Percentiles rank a stretch among this genome's conserved stretches.
Evolutionary conservation across 2,888 invertebrate species (phyloP).

Genomic region (Chironomus tentans): DNA sequence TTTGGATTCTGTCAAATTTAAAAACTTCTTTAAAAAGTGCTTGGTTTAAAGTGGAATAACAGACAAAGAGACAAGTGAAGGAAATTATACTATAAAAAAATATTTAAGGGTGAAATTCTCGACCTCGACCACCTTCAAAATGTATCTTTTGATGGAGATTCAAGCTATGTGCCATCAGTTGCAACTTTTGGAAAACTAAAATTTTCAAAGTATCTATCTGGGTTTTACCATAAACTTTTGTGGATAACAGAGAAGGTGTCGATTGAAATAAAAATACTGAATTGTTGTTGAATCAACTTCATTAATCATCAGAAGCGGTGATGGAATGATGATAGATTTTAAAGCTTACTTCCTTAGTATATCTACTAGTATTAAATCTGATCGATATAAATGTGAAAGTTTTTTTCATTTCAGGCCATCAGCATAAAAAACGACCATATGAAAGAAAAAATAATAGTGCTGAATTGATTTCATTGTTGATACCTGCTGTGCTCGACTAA

Average conservation of each 20-base stretch:
- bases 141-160: too few relatives aligned
- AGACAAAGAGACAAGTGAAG: too few relatives aligned
- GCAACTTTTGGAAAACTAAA: too few relatives aligned
- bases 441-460: neutral
- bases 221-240: neutral
- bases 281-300: neutral
- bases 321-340: constrained; percentile 14
- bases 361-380: neutral
- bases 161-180: too few relatives aligned
- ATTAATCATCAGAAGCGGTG: neutral
- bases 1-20: too few relatives aligned
- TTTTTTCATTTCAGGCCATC: too few relatives aligned
- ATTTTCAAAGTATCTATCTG: too few relatives aligned
- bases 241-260: constrained; percentile 1
- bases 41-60: too few relatives aligned
- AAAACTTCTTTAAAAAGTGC: too few relatives aligned
- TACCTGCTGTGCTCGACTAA: constrained; percentile 8
- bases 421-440: neutral
- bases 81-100: too few relatives aligned
- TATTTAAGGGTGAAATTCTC: too few relatives aligned
- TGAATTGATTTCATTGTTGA: constrained; percentile 15
- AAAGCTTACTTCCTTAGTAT: constrained; percentile 20
- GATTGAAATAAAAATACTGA: neutral
- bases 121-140: too few relatives aligned
- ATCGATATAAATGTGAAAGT: neutral